These are phyloP conservation scores for Sorex maritimensis DNA, from an alignment of 2,797 vertebrate species.

Conservation along the genomic window DNA sequence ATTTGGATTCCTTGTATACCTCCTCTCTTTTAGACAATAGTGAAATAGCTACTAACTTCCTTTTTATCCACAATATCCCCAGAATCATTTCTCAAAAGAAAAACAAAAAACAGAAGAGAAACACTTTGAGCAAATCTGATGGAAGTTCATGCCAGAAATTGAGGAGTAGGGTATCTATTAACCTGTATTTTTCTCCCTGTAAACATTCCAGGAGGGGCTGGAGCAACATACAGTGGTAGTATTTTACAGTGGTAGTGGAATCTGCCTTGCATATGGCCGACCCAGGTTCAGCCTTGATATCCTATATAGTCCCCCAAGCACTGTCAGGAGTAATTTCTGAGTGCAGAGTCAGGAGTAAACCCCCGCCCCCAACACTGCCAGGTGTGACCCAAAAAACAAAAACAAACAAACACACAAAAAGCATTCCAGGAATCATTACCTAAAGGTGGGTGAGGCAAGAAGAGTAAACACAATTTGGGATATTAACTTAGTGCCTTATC, in stretches of 20 bases:
- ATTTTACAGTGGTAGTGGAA: too few species aligned
- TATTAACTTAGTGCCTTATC: slow-evolving; percentile 88
- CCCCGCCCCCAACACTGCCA: too few species aligned
- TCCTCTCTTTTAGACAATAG: not conserved
- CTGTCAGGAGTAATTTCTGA: too few species aligned
- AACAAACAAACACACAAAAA: too few species aligned
- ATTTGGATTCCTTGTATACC: not conserved
- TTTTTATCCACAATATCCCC: not conserved
- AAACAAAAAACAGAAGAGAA: slow-evolving; percentile 32
- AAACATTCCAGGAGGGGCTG: not conserved
- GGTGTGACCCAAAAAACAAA: too few species aligned
- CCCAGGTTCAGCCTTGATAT: too few species aligned
- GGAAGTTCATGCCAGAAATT: slow-evolving; percentile 77
- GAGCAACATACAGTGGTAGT: too few species aligned
- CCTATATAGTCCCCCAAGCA: too few species aligned
- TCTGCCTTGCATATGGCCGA: too few species aligned
- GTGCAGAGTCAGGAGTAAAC: too few species aligned
- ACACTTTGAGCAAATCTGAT: slow-evolving; percentile 69
- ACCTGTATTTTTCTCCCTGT: not conserved
- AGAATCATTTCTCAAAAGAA: slow-evolving; percentile 64
- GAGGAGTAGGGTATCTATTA: not conserved
- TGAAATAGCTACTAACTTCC: not conserved
- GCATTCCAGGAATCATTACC: slow-evolving; percentile 72
- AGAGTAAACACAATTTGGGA: slow-evolving; percentile 74
- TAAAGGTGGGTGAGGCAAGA: slow-evolving; percentile 44